Evolutionary conservation across 1,140 invertebrate genomes (phyloP), one percentile per base, ranked within the genome.

Genomic region (Andricus grossulariae): DNA sequence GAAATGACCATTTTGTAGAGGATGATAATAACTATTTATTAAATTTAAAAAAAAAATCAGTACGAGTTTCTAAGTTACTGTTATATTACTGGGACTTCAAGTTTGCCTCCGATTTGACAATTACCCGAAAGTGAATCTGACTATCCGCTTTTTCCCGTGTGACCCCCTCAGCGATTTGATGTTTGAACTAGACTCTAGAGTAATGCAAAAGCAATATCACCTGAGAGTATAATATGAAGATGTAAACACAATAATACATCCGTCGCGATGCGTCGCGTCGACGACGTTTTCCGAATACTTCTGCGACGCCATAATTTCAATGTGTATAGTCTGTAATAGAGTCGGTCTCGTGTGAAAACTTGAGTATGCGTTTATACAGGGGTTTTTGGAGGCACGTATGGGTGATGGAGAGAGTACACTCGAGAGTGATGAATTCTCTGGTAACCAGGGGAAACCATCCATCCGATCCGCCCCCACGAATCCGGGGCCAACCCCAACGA

Each of bases 391-490:
- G 50, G 25, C 45, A 50, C 57, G 70, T 45, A 45, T 45, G 39
- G 10, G 50, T 25, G 18, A 51, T 45, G 19, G 32, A 16, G 60
- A 54, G 21, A 72, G 71, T 51, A 66, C 49, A 51, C 45, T 70
- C 54, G 52, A 66, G 54, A 73, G 57, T 72, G 75, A 57, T 70
- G 78, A 81, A 79, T 82, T 83, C 57, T 76, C 76, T 49, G 75
- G 85, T 87, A 79, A 73, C 86, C 87, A 88, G 87, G 86, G 80
- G 55, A 84, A 88, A 86, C 82, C 12, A 54, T 21, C 13, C 1
- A 4, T 15, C 71, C 77, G 72, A 60, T 21, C 86, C 86, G 86
- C 87, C 85, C 82, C 60, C 75, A n/a, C 32, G 25, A 32, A 12
- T 0, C 12, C n/a, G 50, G 72, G 75, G 32, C 84, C 87, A 88